A percentile compares a stretch with the other conserved stretches of the same genome.
phyloP scores from a whole-genome alignment of 1,140 invertebrate species.

The Arctopsyche grandis region DNA sequence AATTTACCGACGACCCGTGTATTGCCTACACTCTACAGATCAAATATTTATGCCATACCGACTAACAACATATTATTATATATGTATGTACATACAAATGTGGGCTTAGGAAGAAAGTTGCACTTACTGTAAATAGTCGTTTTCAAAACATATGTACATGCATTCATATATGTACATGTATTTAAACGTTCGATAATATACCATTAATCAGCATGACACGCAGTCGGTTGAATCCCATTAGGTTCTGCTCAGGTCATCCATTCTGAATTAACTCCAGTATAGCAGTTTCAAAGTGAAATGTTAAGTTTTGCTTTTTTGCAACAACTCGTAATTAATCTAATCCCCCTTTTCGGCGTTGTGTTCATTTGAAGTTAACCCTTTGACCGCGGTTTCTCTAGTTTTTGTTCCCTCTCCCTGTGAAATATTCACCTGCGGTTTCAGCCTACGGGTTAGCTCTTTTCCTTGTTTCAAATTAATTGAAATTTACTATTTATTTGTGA shows the following conservation, averaged over 20 bases:
- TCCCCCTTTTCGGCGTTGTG: constrained; percentile 16
- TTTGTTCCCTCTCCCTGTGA: constrained; percentile 23
- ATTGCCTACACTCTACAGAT: not conserved
- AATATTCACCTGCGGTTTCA: constrained; percentile 39
- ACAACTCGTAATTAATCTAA: constrained; percentile 31
- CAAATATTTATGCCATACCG: constrained; percentile 15
- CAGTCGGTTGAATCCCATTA: not conserved
- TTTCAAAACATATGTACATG: no score
- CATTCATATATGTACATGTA: no score
- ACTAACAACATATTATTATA: no score
- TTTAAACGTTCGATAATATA: no score
- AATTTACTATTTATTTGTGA: not conserved
- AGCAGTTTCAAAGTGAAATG: constrained; percentile 17
- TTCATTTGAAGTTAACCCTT: constrained; percentile 32
- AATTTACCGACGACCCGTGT: constrained; percentile 9
- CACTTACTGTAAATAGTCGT: no score
- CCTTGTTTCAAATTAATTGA: not conserved
- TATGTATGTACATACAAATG: no score
- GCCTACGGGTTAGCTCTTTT: constrained; percentile 21
- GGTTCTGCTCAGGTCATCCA: not conserved
- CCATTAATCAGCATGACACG: not conserved
- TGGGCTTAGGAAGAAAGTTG: no score
- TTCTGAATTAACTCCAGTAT: not conserved
- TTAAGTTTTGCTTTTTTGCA: constrained; percentile 30
- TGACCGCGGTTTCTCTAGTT: constrained; percentile 13